Evolutionary conservation across 1,140 invertebrate species (phyloP).

Genomic region (Cydia pomonella): DNA sequence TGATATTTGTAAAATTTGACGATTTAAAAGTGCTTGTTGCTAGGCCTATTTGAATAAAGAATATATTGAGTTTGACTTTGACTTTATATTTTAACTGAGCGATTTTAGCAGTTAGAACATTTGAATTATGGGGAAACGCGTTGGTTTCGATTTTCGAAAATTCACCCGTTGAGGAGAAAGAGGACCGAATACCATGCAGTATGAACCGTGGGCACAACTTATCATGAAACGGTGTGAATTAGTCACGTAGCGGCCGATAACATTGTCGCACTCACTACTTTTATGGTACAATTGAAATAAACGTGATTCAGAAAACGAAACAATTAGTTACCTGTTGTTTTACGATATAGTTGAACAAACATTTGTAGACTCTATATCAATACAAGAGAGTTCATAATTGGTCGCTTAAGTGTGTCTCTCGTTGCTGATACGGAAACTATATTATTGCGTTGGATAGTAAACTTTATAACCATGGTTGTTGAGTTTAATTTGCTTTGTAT

Average conservation of each 20-base stretch:
- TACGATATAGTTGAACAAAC: not conserved
- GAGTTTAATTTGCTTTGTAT: not conserved
- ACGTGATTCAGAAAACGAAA: conserved; percentile 16
- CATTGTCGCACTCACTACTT: not conserved
- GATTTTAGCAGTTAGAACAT: too few relatives aligned
- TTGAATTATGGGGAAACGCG: too few relatives aligned
- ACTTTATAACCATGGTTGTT: not conserved
- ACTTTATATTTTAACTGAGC: too few relatives aligned
- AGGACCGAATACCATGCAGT: too few relatives aligned
- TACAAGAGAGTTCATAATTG: not conserved
- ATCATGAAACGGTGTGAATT: conserved; percentile 3
- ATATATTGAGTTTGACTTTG: too few relatives aligned
- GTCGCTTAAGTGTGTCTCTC: not conserved
- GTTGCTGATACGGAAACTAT: not conserved
- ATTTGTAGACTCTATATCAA: not conserved
- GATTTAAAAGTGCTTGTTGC: too few relatives aligned
- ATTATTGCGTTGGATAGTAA: not conserved
- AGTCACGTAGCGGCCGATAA: not conserved
- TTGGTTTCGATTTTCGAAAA: too few relatives aligned
- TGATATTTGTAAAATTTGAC: too few relatives aligned
- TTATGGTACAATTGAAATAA: conserved; percentile 8
- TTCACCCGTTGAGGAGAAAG: too few relatives aligned
- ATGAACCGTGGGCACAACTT: not conserved
- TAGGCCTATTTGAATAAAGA: too few relatives aligned
- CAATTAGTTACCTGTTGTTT: conserved; percentile 6